Evolutionary conservation across 2,113 vertebrate genomes (phyloP), one percentile per base, ranked within the genome.

Genomic region (Sinosuthora webbiana): DNA sequence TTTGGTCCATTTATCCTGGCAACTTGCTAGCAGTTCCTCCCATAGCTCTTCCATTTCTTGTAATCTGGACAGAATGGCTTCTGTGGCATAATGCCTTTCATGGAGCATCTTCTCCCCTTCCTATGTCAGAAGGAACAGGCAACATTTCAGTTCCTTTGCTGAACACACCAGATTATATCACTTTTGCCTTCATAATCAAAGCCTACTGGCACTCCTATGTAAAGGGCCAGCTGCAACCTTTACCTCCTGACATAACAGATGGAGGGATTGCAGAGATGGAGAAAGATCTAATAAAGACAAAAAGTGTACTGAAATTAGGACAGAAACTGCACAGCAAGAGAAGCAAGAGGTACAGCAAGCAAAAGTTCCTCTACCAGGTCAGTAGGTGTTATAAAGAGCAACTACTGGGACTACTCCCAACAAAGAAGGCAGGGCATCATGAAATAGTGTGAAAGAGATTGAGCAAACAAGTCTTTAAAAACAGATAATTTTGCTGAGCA

Each of bases 41-140:
- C 99, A 99, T 67, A 98, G 95, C 37, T 98, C 98, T 41, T 92
- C 96, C 95, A 99, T 97, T 94, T 99, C 98, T 89, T 97, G 95
- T 41, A 99, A 96, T 87, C 92, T 97, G 78, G 97, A 97, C 82
- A 83, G 95, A 84, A 99, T 97, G 77, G 98, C 98, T 63, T 95
- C 96, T 5, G 97, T 89, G 55, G 98, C 97, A 9, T 95, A 97
- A 53, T 97, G 97, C 41, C 55, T 94, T 56, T 84, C 96, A 49
- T 15, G 86, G 65, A 99, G 81, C 97, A 99, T 98, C 92, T 97
- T 98, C 94, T 98, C 98, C 7, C 98, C 99, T 84, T 99, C 98
- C 99, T 99, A 42, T 4, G 83, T 65, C 22, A 95, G 50, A 95
- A 30, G 82, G 15, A 92, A 81, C 11, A 64, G 64, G 41, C 33